Evolutionary conservation across 2,113 vertebrate species (phyloP), one percentile per base, ranked within the genome.

Genomic region (Chaetura pelagica): DNA sequence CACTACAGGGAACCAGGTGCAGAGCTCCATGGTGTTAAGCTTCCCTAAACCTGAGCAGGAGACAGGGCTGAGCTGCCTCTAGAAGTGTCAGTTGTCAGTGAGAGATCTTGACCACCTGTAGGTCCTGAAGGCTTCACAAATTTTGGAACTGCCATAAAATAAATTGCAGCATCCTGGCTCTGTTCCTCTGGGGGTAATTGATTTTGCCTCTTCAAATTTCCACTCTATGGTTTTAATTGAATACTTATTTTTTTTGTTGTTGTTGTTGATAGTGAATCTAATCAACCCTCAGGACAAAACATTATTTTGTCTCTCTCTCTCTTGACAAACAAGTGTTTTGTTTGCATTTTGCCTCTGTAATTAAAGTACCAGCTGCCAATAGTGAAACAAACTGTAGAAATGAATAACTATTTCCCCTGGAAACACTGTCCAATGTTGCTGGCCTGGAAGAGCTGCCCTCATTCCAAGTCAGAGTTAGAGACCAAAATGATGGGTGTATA

Each of bases 241-340:
- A 63, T 13, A 8, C 4, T 21, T 52, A 35, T 64, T 87, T 32
- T 88, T 52, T 49, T 32, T 12, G 26, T 13, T 26, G 29, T 44
- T 12, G 14, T 46, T 12, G 14, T 54, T 32, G 79, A 57, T 4
- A 62, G 44, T n/a, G 40, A 74, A 92, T 90, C 21, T 90, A 90
- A 96, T 92, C 75, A 92, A 13, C 40, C 34, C 38, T 35, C 19
- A 22, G 72, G 76, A 79, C 59, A 80, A 94, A 93, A 64, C 32
- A 68, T 86, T 61, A 76, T 80, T 96, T 92, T 74, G 51, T 52
- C 57, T 81, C 1, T 12, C 57, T 81, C 1, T 12, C 68, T 84
- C 80, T 87, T 66, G 55, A 91, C 64, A 89, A 71, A 72, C 78
- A 68, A 94, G 78, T 55, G 77, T 66, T 78, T 91, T 77, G 51